Conservation (phyloP, 2,888 invertebrate genomes). For the Eretmocerus hayati region DNA sequence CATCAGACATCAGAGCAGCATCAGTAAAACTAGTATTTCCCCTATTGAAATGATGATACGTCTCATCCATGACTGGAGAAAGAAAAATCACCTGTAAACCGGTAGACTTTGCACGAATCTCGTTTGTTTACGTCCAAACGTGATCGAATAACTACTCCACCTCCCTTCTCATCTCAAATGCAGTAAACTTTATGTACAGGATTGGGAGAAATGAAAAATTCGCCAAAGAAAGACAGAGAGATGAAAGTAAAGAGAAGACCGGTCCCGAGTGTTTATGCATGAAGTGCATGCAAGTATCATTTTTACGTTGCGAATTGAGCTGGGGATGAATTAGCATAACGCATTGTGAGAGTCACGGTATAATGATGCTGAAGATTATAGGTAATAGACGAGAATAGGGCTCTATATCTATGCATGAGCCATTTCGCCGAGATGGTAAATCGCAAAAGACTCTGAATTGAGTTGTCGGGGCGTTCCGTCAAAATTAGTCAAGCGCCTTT, state of each 20-base stretch:
- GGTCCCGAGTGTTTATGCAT: neutral
- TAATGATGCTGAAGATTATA: slow-evolving; percentile 6
- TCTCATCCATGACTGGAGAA: too few species aligned
- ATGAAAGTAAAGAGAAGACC: too few species aligned
- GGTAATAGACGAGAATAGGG: slow-evolving; percentile 10
- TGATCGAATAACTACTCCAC: slow-evolving; percentile 7
- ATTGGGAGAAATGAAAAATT: too few species aligned
- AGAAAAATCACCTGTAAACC: slow-evolving; percentile 19
- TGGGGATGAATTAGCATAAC: slow-evolving; percentile 6
- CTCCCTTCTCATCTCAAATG: too few species aligned
- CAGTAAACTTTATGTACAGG: too few species aligned
- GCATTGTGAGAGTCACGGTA: neutral
- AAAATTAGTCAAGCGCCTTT: neutral
- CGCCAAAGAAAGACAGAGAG: too few species aligned
- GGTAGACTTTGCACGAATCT: neutral
- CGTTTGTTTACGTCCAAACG: slow-evolving; percentile 8
- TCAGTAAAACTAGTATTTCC: neutral
- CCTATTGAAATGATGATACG: neutral
- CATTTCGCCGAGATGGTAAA: neutral
- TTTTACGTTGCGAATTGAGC: neutral
- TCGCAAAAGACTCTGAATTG: neutral
- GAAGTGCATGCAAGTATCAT: slow-evolving; percentile 1
- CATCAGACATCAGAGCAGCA: neutral
- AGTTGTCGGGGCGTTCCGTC: neutral
- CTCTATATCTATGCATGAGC: neutral